These are phyloP conservation scores for Spicauda simplicius DNA, from an alignment of 2,888 invertebrate species.

Conservation along the genomic window DNA sequence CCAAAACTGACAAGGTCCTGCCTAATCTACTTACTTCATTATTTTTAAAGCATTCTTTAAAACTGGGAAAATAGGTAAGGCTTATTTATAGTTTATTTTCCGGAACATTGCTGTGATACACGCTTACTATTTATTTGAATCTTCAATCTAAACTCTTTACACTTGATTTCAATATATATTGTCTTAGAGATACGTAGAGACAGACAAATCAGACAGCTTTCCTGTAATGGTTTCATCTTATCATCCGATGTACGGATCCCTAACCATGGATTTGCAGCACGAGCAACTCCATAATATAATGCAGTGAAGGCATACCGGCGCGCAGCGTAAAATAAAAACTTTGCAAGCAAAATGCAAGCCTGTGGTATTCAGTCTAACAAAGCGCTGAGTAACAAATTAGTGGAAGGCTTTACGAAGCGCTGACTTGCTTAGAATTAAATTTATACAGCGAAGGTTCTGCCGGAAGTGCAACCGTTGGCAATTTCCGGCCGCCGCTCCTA, in stretches of 20 bases:
- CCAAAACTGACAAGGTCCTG: too few relatives aligned
- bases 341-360: constrained; percentile 11
- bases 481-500: constrained; percentile 67
- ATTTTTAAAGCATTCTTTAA: too few relatives aligned
- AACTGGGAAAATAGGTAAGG: too few relatives aligned
- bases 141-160: too few relatives aligned
- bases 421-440: constrained; percentile 41
- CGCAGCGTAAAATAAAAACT: constrained; percentile 10
- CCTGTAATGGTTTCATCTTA: too few relatives aligned
- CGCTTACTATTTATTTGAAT: too few relatives aligned
- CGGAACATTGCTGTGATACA: too few relatives aligned
- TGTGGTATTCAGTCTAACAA: constrained; percentile 23
- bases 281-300: neutral
- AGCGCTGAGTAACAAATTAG: constrained; percentile 32
- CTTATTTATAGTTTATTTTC: too few relatives aligned
- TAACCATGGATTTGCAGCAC: neutral
- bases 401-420: constrained; percentile 34
- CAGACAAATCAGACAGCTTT: too few relatives aligned
- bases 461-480: constrained; percentile 49
- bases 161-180: too few relatives aligned
- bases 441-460: constrained; percentile 40
- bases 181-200: too few relatives aligned
- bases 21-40: too few relatives aligned
- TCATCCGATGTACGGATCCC: neutral
- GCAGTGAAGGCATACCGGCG: neutral